Conservation (phyloP, 2,113 vertebrate species). For the Alligator mississippiensis region DNA sequence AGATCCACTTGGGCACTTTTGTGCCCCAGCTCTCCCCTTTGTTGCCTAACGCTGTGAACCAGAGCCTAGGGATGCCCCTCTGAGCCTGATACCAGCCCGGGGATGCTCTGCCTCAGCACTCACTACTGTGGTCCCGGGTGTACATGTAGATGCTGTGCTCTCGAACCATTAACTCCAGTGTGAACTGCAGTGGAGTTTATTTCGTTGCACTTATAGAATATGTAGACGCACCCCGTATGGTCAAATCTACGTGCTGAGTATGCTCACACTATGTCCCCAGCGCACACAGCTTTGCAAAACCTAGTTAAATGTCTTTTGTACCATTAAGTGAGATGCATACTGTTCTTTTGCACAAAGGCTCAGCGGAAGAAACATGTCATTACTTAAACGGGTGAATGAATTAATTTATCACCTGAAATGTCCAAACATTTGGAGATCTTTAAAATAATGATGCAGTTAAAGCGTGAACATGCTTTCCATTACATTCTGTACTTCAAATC, state of each 20-base stretch:
- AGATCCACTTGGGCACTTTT: too few relatives aligned
- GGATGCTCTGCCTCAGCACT: too few relatives aligned
- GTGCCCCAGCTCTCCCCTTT: too few relatives aligned
- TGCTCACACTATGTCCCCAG: neutral
- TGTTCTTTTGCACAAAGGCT: neutral
- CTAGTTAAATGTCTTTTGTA: neutral
- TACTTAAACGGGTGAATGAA: neutral
- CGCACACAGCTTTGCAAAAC: neutral
- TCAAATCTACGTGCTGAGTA: neutral
- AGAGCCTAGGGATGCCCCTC: too few relatives aligned
- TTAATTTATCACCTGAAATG: neutral
- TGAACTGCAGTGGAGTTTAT: too few relatives aligned
- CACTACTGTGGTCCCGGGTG: too few relatives aligned
- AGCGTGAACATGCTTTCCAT: neutral
- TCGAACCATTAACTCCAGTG: too few relatives aligned
- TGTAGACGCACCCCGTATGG: too few relatives aligned
- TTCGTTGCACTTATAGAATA: too few relatives aligned
- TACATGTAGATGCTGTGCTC: too few relatives aligned
- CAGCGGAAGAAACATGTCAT: neutral
- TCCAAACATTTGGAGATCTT: slow-evolving; percentile 36
- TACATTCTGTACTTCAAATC: slow-evolving; percentile 16
- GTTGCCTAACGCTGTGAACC: too few relatives aligned
- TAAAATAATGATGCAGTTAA: slow-evolving; percentile 9
- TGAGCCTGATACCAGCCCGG: too few relatives aligned
- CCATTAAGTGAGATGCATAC: neutral